Percentiles rank a stretch among this genome's conserved stretches.
Conservation (phyloP, 1,140 invertebrate species). For the Neodiprion lecontei region DNA sequence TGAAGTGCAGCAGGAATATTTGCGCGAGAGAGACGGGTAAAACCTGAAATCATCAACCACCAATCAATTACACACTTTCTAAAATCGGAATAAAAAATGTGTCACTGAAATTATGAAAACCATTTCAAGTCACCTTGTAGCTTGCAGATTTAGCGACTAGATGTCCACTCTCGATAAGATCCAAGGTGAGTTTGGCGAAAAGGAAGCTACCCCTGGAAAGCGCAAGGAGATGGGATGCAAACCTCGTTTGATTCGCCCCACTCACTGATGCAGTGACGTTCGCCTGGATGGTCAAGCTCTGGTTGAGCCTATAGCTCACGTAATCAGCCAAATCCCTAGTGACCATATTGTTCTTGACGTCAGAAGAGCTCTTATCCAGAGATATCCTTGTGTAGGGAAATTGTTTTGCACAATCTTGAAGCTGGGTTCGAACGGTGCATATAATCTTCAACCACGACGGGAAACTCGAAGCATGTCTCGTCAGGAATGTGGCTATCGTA, state of each 20-base stretch:
- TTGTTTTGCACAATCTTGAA: conserved; percentile 82
- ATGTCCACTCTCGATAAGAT: conserved; percentile 91
- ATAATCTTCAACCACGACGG: conserved; percentile 92
- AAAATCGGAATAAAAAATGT: conserved; percentile 7
- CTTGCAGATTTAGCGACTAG: conserved; percentile 92
- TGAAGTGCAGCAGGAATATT: conserved; percentile 93
- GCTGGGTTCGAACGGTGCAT: conserved; percentile 84
- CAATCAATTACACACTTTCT: not conserved
- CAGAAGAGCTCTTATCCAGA: conserved; percentile 73
- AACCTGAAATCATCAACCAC: conserved; percentile 51
- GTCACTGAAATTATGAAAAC: not conserved
- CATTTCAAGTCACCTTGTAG: conserved; percentile 74
- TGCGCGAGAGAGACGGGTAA: conserved; percentile 91
- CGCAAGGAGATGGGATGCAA: conserved; percentile 83
- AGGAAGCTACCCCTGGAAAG: conserved; percentile 90
- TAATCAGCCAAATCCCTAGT: conserved; percentile 88
- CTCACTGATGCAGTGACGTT: conserved; percentile 80
- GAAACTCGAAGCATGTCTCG: conserved; percentile 81
- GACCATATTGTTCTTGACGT: conserved; percentile 63
- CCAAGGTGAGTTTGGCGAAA: conserved; percentile 90
- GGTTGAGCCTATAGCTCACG: conserved; percentile 80
- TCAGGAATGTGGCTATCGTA: conserved; percentile 89
- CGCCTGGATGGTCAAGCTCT: conserved; percentile 80
- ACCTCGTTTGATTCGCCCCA: conserved; percentile 75
- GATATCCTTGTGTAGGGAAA: conserved; percentile 80